A percentile compares a stretch with the other conserved stretches of the same genome.
These are phyloP conservation scores for Cyprinodon variegatus DNA, from an alignment of 2,113 vertebrate genomes.

Conservation along the genomic window DNA sequence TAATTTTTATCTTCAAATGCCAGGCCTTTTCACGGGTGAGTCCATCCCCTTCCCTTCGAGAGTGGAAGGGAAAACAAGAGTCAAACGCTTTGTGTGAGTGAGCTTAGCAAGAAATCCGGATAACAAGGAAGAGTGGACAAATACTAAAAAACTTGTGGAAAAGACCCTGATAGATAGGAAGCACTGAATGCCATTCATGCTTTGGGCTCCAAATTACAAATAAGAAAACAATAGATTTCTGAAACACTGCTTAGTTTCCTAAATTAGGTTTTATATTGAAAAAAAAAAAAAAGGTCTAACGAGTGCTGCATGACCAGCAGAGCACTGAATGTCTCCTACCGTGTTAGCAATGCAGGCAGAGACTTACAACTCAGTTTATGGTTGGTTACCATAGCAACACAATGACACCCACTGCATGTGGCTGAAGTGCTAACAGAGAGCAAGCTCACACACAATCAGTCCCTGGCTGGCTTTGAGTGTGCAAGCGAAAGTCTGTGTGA, in stretches of 20 bases:
- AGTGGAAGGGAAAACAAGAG: neutral
- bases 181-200: neutral
- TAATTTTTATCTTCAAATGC: neutral
- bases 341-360: slow-evolving; percentile 4
- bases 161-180: neutral
- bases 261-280: neutral
- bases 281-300: neutral
- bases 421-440: slow-evolving; percentile 40
- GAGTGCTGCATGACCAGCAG: slow-evolving; percentile 18
- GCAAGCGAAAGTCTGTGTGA: neutral
- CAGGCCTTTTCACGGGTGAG: neutral
- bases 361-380: slow-evolving; percentile 18
- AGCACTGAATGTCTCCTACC: slow-evolving; percentile 21
- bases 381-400: slow-evolving; percentile 41
- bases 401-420: slow-evolving; percentile 50
- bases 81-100: slow-evolving; percentile 1
- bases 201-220: neutral
- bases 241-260: neutral
- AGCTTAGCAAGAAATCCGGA: neutral
- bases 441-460: slow-evolving; percentile 18
- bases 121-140: neutral
- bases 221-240: neutral
- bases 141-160: neutral
- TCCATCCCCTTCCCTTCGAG: neutral
- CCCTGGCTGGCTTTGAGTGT: slow-evolving; percentile 5